Evolutionary conservation across 2,797 vertebrate species (phyloP).

Genomic region (Alosa sapidissima): DNA sequence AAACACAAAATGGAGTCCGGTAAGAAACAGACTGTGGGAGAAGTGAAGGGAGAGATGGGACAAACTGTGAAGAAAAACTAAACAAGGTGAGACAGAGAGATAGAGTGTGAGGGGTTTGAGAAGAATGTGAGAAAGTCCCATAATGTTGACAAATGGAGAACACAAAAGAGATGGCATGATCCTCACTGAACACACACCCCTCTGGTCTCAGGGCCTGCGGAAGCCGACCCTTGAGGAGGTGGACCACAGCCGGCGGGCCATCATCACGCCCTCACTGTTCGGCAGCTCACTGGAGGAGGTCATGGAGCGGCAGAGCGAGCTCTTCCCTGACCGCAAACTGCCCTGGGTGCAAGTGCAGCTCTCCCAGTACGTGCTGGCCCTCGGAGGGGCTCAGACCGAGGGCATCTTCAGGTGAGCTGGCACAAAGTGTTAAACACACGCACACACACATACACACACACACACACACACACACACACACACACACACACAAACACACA

Average conservation of each 20-base stretch:
- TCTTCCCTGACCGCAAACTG: constrained; percentile 83
- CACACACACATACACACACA: background rate
- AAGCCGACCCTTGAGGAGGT: constrained; percentile 90
- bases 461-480: constrained; percentile 1
- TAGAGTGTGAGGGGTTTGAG: background rate
- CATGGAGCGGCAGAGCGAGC: constrained; percentile 85
- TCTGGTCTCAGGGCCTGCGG: constrained; percentile 77
- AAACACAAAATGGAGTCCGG: too few relatives aligned
- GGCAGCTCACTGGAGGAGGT: constrained; percentile 90
- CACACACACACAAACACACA: background rate
- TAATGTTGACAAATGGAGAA: background rate
- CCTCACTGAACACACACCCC: background rate
- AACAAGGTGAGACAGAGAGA: background rate
- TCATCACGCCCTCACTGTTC: constrained; percentile 86
- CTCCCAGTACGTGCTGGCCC: constrained; percentile 84
- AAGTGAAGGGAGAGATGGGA: background rate
- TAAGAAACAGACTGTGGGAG: background rate
- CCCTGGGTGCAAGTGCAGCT: constrained; percentile 93
- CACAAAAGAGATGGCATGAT: background rate
- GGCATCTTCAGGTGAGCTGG: constrained; percentile 88
- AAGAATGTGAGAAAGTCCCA: background rate
- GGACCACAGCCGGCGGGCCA: constrained; percentile 82
- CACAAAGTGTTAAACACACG: background rate
- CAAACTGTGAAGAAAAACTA: background rate
- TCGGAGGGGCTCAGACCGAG: constrained; percentile 87